Conservation (phyloP, 2,113 vertebrate species). For the Callipepla californica region DNA sequence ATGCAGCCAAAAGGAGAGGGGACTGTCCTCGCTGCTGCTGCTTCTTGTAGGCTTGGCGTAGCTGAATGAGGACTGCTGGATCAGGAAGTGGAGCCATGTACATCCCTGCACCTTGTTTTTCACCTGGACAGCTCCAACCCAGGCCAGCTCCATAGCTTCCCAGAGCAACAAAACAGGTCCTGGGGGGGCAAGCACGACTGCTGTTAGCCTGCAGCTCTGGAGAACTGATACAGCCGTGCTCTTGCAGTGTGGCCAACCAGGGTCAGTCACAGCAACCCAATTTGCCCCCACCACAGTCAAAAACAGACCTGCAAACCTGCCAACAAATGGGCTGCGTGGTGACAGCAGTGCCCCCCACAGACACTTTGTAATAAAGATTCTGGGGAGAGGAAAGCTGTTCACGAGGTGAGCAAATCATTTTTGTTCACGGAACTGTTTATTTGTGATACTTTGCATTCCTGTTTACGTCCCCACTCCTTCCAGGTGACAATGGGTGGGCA, state of each 20-base stretch:
- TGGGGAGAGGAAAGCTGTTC: background rate
- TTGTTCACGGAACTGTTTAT: background rate
- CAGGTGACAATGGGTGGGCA: background rate
- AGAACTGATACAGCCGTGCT: accelerated
- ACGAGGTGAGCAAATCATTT: background rate
- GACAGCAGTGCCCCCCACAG: background rate
- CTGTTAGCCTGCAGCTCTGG: background rate
- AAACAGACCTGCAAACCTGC: background rate
- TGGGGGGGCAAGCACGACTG: background rate
- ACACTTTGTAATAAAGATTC: background rate
- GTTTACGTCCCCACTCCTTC: background rate
- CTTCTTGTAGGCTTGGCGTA: background rate
- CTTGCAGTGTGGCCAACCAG: background rate
- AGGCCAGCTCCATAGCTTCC: background rate
- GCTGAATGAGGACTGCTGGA: background rate
- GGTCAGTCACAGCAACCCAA: background rate
- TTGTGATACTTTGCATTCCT: background rate
- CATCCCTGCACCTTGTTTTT: background rate
- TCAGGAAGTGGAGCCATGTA: accelerated
- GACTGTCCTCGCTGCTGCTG: background rate
- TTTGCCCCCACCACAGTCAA: background rate
- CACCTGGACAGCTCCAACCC: background rate
- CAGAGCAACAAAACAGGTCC: background rate
- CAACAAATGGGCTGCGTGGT: background rate
- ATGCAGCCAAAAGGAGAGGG: background rate